Base-by-base conservation (phyloP, 2,113 vertebrate species). In the Oreotrochilus melanogaster region DNA sequence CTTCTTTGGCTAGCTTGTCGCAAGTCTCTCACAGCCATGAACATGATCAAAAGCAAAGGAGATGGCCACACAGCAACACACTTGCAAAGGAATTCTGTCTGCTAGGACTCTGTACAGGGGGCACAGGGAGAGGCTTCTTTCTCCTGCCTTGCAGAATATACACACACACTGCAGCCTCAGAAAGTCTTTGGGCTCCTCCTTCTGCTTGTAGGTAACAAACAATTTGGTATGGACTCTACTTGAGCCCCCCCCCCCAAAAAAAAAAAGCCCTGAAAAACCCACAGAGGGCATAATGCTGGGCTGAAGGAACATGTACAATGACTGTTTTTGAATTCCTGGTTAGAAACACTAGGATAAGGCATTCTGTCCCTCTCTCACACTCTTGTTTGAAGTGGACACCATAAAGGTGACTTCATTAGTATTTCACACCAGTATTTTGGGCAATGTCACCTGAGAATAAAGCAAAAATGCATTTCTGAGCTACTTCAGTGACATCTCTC, bases 341-440 rank as follows among this genome's bases (percentile, higher is more conserved):
- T 71, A 87, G 85, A 91, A 86, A 10, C 9, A 56, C 13, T 27
- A n/a, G 31, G 25, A 50, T 74, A 66, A 62, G 53, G 7, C 15
- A 85, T 85, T 87, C 62, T 47, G 43, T 22, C 21, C 12, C 31
- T 73, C 9, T 64, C 47, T 64, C 74, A 24, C 24, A 69, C 17
- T 69, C 43, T 39, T 73, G 8, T 42, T 75, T 53, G 9, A 93
- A 96, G 88, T 54, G 35, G 60, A 69, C 66, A 72, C 90, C 6
- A 39, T 80, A 78, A 89, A 80, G 47, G 18, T 57, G 87, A 43
- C 13, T 57, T 90, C 10, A 57, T 90, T 37, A 92, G 65, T 84
- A 78, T 83, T 95, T 88, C 31, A 90, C 31, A 67, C 4, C 30
- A 43, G 65, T 89, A 92, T 95, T 97, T 96, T 45, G 90, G 51